Evolutionary conservation across 2,113 vertebrate genomes (phyloP).

Genomic region (Ciconia maguari): DNA sequence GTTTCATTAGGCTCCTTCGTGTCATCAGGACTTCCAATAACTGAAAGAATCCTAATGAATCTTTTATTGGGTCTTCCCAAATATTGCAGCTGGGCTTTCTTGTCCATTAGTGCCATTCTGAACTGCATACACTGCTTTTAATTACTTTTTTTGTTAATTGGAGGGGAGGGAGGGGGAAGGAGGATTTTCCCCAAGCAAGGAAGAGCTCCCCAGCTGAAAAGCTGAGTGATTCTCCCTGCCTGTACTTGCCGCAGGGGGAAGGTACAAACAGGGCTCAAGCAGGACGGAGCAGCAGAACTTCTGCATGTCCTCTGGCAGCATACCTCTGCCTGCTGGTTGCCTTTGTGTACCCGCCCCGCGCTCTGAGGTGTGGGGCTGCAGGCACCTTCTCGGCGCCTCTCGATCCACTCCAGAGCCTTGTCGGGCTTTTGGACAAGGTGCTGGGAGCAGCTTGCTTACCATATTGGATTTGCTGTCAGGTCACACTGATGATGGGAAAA

Average conservation of each 20-base stretch:
- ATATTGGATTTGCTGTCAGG: neutral
- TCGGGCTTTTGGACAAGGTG: neutral
- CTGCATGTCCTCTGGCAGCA: neutral
- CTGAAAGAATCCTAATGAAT: conserved; percentile 28
- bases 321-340: neutral
- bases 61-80: conserved; percentile 33
- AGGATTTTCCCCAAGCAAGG: neutral
- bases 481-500: neutral
- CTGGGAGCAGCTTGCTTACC: neutral
- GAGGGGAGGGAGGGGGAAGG: neutral
- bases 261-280: neutral
- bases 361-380: neutral
- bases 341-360: neutral
- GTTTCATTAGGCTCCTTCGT: conserved; percentile 19
- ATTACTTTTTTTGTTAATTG: neutral
- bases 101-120: conserved; percentile 13
- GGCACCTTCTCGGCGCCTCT: neutral
- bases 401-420: neutral
- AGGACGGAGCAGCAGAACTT: neutral
- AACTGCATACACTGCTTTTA: neutral
- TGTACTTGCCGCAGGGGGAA: accelerated
- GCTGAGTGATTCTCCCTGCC: neutral
- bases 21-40: conserved; percentile 10
- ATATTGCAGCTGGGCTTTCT: conserved; percentile 12
- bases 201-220: neutral